Evolutionary conservation across 2,888 invertebrate species (phyloP), one percentile per base, ranked within the genome.

Genomic region (Eutolmus rufibarbis): DNA sequence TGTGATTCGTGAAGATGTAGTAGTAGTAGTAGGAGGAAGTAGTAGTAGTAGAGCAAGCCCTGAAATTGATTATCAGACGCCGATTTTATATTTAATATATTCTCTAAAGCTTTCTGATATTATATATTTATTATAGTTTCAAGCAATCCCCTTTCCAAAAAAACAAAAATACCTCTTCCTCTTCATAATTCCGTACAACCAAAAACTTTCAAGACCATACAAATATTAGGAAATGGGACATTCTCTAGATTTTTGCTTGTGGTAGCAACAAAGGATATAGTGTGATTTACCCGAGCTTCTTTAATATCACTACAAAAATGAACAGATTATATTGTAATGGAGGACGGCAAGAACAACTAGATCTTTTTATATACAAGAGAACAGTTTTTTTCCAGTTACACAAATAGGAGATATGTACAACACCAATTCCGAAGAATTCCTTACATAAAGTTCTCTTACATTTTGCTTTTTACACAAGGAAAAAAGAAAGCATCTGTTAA

Each of bases 61-160:
- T 89, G 89, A 89, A 89, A 89, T 88, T 89, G 88, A 89, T 89
- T 88, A 89, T 87, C 89, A 89, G 74, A 89, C 88, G 88, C 88
- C 88, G 87, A 87, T 88, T 88, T 89, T 88, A 84, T 76, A 82
- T 87, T 79, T 87, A 81, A 84, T 87, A 84, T 87, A 76, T 43
- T 87, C 78, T 66, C 66, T 9, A 74, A 76, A 46, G n/a, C 74
- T 86, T 43, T 74, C 40, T 51, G 37, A 76, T 28, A 34, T 77
- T 28, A 12, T 78, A 34, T 78, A 76, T n/a, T 40, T 66, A 66
- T 66, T 66, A 23, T 28, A 66, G 8, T 66, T 23, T 51, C 19
- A 51, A 51, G n/a, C 16, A 51, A 7, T n/a, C n/a, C n/a, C n/a
- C n/a, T 51, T 7, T n/a, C 7, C 12, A 51, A 51, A 56, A 66